Conservation (phyloP, 2,113 vertebrate genomes). For the Pteropus alecto region DNA sequence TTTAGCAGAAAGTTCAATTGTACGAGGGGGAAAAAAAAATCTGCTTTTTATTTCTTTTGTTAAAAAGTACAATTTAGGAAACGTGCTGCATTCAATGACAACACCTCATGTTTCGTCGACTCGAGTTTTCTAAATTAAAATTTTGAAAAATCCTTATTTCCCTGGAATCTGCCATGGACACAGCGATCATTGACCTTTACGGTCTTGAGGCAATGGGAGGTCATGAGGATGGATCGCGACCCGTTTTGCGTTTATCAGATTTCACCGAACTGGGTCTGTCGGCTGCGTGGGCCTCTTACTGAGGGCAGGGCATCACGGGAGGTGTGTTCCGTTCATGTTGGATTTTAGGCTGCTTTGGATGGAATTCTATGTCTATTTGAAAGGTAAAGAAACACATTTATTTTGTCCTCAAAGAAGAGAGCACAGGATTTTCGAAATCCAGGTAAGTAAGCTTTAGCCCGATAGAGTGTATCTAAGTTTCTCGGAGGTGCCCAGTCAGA, state of each 20-base stretch:
- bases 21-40: no score
- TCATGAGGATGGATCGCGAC: not conserved
- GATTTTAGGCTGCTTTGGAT: not conserved
- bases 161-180: not conserved
- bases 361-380: not conserved
- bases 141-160: not conserved
- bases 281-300: not conserved
- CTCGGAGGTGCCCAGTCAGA: not conserved
- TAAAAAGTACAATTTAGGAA: not conserved
- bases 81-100: accelerated
- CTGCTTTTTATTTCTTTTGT: not conserved
- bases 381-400: not conserved
- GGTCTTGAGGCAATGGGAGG: not conserved
- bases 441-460: not conserved
- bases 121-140: not conserved
- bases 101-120: no score
- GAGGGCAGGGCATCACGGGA: accelerated
- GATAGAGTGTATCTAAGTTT: not conserved
- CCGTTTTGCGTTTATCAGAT: not conserved
- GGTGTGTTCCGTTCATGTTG: not conserved
- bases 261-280: not conserved
- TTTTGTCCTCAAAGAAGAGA: constrained; percentile 2
- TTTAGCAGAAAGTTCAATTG: not conserved
- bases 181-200: not conserved
- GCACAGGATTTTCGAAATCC: not conserved